Evolutionary conservation across 1,140 invertebrate species (phyloP).

Genomic region (Bombus sibiricus): DNA sequence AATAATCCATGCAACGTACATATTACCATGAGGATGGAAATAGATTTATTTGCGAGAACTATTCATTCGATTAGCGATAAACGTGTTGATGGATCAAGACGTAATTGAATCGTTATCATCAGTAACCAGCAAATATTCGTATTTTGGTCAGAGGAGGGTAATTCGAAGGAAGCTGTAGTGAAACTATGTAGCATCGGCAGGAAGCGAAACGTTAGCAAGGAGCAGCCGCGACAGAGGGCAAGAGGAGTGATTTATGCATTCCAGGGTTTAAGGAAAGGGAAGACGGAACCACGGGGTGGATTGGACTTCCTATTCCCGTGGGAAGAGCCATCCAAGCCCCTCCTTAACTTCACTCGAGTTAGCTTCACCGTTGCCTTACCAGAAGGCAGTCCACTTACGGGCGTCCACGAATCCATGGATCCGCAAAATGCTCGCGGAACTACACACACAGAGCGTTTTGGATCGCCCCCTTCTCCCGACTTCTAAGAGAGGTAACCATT

Average conservation of each 20-base stretch:
- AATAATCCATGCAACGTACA: no score
- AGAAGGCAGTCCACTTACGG: conserved; percentile 50
- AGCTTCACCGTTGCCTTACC: conserved; percentile 64
- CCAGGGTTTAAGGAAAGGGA: conserved; percentile 67
- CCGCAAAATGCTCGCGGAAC: conserved; percentile 18
- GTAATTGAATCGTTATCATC: not conserved
- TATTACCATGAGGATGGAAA: no score
- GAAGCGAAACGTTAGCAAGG: conserved; percentile 66
- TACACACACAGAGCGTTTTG: conserved; percentile 38
- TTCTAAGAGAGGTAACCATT: conserved; percentile 55
- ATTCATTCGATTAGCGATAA: not conserved
- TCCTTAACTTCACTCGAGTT: conserved; percentile 73
- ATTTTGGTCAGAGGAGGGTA: not conserved
- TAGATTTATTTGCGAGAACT: no score
- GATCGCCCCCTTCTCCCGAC: conserved; percentile 36
- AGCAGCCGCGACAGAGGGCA: conserved; percentile 32
- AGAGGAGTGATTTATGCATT: conserved; percentile 76
- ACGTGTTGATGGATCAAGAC: not conserved
- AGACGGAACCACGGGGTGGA: conserved; percentile 76
- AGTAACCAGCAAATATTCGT: not conserved
- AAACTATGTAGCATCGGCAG: conserved; percentile 76
- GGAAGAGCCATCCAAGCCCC: conserved; percentile 66
- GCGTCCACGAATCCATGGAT: conserved; percentile 44
- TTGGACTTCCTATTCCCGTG: conserved; percentile 76
- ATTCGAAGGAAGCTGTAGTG: not conserved